Evolutionary conservation across 2,888 invertebrate genomes (phyloP), one percentile per base, ranked within the genome.

Genomic region (Cistogaster globosa): DNA sequence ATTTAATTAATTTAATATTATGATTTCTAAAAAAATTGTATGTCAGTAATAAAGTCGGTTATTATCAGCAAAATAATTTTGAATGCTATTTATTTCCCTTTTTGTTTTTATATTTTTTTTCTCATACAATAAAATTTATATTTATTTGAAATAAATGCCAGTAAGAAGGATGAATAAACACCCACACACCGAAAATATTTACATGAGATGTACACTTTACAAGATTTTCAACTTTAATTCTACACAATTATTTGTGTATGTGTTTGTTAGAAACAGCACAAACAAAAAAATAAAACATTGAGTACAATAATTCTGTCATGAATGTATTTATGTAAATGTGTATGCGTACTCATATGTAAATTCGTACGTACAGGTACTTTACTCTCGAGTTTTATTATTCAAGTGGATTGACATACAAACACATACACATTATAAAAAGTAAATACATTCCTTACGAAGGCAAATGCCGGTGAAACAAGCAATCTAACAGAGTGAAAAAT

Each of bases 141-240:
- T 81, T 75, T 81, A 75, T 81, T 80, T 68, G 22, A 74, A 80
- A 81, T 63, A 81, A 69, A 81, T 75, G 75, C 18, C 68, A 81
- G 75, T 77, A 51, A 60, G 45, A 78, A 62, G n/a, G 57, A 55
- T 20, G 26, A 9, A 36, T 55, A 55, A 57, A 58, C 58, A 45
- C 48, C 55, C 62, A 57, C 12, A 18, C 11, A 57, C 58, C 60
- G 62, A 68, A 75, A 62, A 68, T 68, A 62, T 75, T 53, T 55
- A 68, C 20, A 60, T 69, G 75, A 74, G 74, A 75, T 68, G 74
- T 62, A 62, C 77, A 60, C 68, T 77, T 60, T 77, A 77, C 12
- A 77, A 68, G 42, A 80, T 74, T 65, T 67, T 67, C 71, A 80
- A 74, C 62, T 75, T 75, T 36, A 75, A 69, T 55, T 62, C 14